Evolutionary conservation across 2,888 invertebrate species (phyloP), one percentile per base, ranked within the genome.

Genomic region (Ophraella communa): DNA sequence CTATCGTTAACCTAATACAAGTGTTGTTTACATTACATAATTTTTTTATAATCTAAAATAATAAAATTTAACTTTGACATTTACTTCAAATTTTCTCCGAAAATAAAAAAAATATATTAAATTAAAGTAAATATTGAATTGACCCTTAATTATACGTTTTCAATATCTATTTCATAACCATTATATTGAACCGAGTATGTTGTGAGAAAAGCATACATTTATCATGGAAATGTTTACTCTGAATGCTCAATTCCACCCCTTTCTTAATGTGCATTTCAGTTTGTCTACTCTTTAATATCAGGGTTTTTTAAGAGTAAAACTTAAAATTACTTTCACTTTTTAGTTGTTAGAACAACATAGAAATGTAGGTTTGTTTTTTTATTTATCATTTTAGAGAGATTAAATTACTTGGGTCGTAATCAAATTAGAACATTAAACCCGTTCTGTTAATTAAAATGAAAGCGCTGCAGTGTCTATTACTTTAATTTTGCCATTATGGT

Each of bases 391-490:
- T 14, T 10, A 35, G 17, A 44, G 44, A 18, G 55, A 44, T 55
- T 55, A 44, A 44, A 42, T 55, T 55, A 27, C 55, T 18, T 35
- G 27, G 11, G n/a, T 7, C 44, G 5, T 27, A 55, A 55, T 55
- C 14, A 55, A 44, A 55, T 55, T 55, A 33, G 21, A 21, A 8
- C 8, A 21, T 14, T 18, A 21, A 30, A 30, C 11, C 17, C 8
- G 20, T 42, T 39, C n/a, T 39, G 21, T 54, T 42, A 54, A 54
- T 54, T 54, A 54, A 14, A 20, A 21, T 42, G 21, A 54, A 54
- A 54, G 54, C 54, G 2, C 21, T 39, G 39, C 54, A 39, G 54
- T 42, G 20, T n/a, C n/a, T 21, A 54, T n/a, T 54, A 54, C 23
- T 39, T 39, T 39, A 20, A 54, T 54, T 52, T 52, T 4, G 33